These are phyloP conservation scores for Rhinogobio ventralis DNA, from an alignment of 2,797 vertebrate species.

Conservation along the genomic window DNA sequence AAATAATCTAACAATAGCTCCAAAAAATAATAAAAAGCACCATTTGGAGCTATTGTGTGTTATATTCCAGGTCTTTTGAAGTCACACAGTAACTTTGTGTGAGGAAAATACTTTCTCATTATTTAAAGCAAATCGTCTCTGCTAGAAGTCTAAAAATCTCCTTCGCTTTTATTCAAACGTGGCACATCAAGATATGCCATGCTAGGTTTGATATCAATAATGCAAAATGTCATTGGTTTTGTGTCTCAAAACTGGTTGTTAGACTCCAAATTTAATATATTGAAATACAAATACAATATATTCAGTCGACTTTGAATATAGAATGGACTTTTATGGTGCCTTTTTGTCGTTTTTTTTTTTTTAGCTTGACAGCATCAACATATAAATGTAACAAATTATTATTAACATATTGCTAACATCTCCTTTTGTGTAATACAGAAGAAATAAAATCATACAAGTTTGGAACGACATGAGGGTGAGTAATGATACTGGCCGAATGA, in stretches of 20 bases:
- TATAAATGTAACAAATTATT: no score
- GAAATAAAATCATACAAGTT: neutral
- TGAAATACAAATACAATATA: neutral
- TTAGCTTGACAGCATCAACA: neutral
- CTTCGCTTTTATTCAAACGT: neutral
- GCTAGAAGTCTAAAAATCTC: neutral
- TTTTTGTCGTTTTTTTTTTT: neutral
- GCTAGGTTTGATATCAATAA: neutral
- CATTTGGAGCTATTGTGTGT: neutral
- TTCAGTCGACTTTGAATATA: neutral
- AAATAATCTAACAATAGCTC: slow-evolving; percentile 5
- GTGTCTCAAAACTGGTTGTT: neutral
- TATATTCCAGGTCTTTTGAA: neutral
- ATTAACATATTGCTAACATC: neutral
- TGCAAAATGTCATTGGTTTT: neutral
- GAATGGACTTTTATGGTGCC: neutral
- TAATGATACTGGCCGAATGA: neutral
- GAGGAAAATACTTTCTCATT: neutral
- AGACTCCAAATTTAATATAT: neutral
- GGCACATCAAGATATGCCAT: neutral
- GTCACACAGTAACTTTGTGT: neutral
- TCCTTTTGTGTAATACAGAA: neutral
- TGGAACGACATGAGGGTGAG: neutral
- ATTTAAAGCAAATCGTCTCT: neutral
- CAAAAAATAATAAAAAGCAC: neutral